A percentile compares a stretch with the other conserved stretches of the same genome.
Evolutionary conservation across 2,888 invertebrate species (phyloP).

Genomic region (Ceraclea dissimilis): DNA sequence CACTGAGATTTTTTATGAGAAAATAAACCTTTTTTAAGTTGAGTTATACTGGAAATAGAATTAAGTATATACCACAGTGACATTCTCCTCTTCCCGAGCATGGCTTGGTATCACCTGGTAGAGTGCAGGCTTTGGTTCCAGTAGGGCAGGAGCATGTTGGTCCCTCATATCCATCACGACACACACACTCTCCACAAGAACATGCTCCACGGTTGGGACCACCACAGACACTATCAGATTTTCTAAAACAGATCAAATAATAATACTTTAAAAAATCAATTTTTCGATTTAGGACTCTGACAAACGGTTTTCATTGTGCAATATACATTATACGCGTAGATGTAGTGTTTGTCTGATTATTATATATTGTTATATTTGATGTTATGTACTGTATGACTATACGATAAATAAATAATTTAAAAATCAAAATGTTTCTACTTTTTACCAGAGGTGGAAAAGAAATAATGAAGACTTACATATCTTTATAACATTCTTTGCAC

Average conservation of each 20-base stretch:
- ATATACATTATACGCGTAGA: too few relatives aligned
- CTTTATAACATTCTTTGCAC: constrained; percentile 45
- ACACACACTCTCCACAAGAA: constrained; percentile 67
- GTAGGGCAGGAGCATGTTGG: constrained; percentile 51
- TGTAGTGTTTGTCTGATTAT: too few relatives aligned
- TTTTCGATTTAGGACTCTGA: too few relatives aligned
- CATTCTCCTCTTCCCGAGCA: constrained; percentile 74
- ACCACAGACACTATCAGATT: constrained; percentile 43
- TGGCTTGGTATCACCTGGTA: constrained; percentile 40
- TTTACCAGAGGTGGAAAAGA: not conserved
- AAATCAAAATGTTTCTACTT: not conserved
- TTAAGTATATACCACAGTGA: constrained; percentile 68
- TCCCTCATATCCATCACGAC: constrained; percentile 52
- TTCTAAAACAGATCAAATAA: constrained; percentile 4
- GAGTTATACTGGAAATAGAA: too few relatives aligned
- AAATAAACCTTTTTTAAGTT: too few relatives aligned
- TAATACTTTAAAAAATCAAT: too few relatives aligned
- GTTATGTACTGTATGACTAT: too few relatives aligned
- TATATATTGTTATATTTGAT: too few relatives aligned
- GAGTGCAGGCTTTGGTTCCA: constrained; percentile 43
- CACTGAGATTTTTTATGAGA: too few relatives aligned
- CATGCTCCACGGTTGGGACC: constrained; percentile 64
- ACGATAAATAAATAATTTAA: not conserved
- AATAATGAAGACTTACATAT: not conserved
- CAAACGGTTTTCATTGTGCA: too few relatives aligned